Percentiles rank a stretch among this genome's conserved stretches.
phyloP scores from a whole-genome alignment of 2,888 invertebrate genomes.

The Lamellibrachia satsuma region DNA sequence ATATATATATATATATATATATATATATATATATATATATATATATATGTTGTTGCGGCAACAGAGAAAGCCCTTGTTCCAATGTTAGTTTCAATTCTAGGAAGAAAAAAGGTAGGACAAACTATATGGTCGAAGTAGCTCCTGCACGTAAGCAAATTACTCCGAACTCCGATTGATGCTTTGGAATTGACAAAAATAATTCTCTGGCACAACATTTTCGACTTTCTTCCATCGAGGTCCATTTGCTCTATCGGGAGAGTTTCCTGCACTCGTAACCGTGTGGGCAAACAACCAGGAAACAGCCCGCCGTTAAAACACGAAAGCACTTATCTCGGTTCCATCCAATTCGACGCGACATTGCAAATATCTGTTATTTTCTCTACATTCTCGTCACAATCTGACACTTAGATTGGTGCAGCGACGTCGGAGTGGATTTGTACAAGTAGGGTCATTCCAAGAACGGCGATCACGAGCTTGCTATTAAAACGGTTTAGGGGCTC shows the following conservation, averaged over 20 bases:
- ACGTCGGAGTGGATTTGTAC: background rate
- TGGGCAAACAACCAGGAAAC: background rate
- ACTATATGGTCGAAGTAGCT: too few relatives aligned
- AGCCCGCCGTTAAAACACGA: background rate
- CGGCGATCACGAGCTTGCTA: background rate
- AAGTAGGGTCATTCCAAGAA: background rate
- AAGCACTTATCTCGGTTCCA: background rate
- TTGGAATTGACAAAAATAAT: background rate
- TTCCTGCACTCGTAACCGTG: background rate
- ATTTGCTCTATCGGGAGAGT: background rate
- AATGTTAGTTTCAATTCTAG: too few relatives aligned
- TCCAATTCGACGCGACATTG: background rate
- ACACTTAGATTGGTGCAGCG: background rate
- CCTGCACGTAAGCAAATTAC: too few relatives aligned
- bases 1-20: too few relatives aligned
- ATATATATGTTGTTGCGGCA: too few relatives aligned
- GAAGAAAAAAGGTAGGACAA: too few relatives aligned
- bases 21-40: too few relatives aligned
- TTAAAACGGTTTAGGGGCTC: background rate
- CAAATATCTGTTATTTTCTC: constrained; percentile 17
- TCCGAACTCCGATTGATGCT: background rate
- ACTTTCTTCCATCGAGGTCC: background rate
- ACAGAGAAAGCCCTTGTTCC: too few relatives aligned
- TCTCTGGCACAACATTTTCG: background rate
- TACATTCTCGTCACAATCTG: background rate